Percentiles rank a stretch among this genome's conserved stretches.
Conservation (phyloP, 2,797 vertebrate species). For the Thaleichthys pacificus region DNA sequence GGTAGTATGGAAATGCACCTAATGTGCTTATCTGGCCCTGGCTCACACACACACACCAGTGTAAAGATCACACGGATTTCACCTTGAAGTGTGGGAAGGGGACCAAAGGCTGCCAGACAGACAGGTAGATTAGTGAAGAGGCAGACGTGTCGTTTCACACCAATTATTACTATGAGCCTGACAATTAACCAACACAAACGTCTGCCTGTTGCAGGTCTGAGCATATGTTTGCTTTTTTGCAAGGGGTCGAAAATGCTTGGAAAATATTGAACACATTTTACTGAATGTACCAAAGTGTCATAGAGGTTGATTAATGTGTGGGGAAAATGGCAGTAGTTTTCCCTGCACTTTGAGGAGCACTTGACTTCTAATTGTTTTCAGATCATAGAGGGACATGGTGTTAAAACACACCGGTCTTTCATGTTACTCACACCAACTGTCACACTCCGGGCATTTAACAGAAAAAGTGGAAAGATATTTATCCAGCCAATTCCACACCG, state of each 20-base stretch:
- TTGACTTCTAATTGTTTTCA: slow-evolving; percentile 66
- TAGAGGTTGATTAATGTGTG: slow-evolving; percentile 60
- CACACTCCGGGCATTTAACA: slow-evolving; percentile 51
- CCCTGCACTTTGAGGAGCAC: slow-evolving; percentile 35
- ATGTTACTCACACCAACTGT: slow-evolving; percentile 47
- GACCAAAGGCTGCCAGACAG: slow-evolving; percentile 63
- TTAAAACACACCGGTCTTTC: slow-evolving; percentile 67
- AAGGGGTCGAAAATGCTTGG: slow-evolving; percentile 20
- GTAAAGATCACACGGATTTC: slow-evolving; percentile 33
- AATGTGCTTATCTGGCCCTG: not conserved
- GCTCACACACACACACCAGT: slow-evolving; percentile 15
- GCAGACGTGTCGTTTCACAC: slow-evolving; percentile 58
- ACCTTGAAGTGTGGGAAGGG: slow-evolving; percentile 7
- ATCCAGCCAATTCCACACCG: slow-evolving; percentile 52
- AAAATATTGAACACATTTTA: slow-evolving; percentile 21
- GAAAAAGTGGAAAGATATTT: slow-evolving; percentile 61
- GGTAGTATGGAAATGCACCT: not conserved
- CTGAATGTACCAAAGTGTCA: slow-evolving; percentile 49
- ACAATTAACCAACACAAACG: slow-evolving; percentile 51
- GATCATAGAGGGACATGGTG: slow-evolving; percentile 53
- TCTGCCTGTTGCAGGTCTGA: not conserved
- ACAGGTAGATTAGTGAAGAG: slow-evolving; percentile 48
- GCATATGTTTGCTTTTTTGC: slow-evolving; percentile 27
- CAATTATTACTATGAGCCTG: slow-evolving; percentile 62
- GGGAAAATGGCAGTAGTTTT: slow-evolving; percentile 21